Base-by-base conservation (phyloP, 2,888 invertebrate species). In the Amorpha juglandis region DNA sequence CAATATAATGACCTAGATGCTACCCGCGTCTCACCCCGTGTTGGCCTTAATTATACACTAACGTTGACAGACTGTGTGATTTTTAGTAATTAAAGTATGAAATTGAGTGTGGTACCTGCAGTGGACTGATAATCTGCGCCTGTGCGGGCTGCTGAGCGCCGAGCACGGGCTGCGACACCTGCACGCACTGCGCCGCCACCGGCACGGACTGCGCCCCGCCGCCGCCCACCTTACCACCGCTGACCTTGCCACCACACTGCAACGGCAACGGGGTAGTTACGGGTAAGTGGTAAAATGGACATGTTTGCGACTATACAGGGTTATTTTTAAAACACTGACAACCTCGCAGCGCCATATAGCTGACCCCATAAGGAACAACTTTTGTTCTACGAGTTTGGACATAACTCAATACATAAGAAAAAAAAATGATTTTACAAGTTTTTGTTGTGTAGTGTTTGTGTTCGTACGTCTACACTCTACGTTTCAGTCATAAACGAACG, bases 41-140 rank as follows among this genome's bases (percentile, higher is more conserved):
- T 27, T 27, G 2, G 27, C 27, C 1, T 27, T 4, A 27, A 3
- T 4, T 1, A 27, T 3, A 27, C 27, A 4, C 27, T 4, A 27
- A 27, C 16, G 11, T 33, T 33, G 27, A 47, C 38, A 27, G 27
- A 9, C 38, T 48, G 33, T 33, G 27, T 48, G 48, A 47, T 51
- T 51, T 51, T 9, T 51, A 21, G n/a, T 19, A 19, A 11, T 9
- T 27, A 16, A 27, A 33, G n/a, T 14, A 62, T 27, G 1, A 9
- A 35, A 14, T 16, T 33, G 47, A 48, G 19, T 21, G 19, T 63
- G 14, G 45, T 63, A 67, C 95, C 91, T 96, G 96, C 71, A 96
- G 82, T 0, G 96, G 96, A 78, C 95, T 96, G 73, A 97, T 95
- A 74, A 97, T 95, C 87, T 97, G 97, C 45, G 96, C 95, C 67